Percentiles rank a stretch among this genome's conserved stretches.
These are phyloP conservation scores for Fukomys damarensis DNA, from an alignment of 2,113 vertebrate genomes.

Conservation along the genomic window DNA sequence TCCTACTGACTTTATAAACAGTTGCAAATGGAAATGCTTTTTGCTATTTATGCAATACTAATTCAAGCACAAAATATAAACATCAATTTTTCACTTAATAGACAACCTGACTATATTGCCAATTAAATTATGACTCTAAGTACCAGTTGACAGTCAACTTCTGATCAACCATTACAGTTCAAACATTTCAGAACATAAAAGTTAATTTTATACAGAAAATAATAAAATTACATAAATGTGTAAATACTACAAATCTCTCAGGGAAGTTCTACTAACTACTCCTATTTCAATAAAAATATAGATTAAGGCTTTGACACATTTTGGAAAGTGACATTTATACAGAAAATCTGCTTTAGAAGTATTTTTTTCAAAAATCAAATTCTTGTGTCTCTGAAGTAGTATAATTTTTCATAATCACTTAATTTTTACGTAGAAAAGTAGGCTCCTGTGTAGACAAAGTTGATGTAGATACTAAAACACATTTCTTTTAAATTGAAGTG, in stretches of 20 bases:
- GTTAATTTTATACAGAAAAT: slow-evolving; percentile 57
- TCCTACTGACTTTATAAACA: background rate
- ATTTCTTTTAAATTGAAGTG: slow-evolving; percentile 62
- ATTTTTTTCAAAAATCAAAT: slow-evolving; percentile 8
- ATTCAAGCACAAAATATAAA: slow-evolving; percentile 35
- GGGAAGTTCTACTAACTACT: background rate
- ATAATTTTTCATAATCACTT: slow-evolving; percentile 64
- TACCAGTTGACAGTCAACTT: slow-evolving; percentile 9
- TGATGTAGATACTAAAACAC: slow-evolving; percentile 63
- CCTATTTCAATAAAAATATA: slow-evolving; percentile 61
- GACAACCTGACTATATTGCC: background rate
- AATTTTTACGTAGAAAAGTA: slow-evolving; percentile 59
- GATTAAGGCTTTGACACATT: slow-evolving; percentile 39
- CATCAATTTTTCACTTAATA: background rate
- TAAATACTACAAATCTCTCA: slow-evolving; percentile 41
- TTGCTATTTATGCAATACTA: background rate
- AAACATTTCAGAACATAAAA: slow-evolving; percentile 52
- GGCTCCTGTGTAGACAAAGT: slow-evolving; percentile 24
- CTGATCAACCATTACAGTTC: background rate
- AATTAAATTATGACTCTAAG: slow-evolving; percentile 25
- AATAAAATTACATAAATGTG: slow-evolving; percentile 43
- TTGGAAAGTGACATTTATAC: slow-evolving; percentile 40
- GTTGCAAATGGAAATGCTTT: background rate
- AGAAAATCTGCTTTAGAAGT: slow-evolving; percentile 47
- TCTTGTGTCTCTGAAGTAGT: slow-evolving; percentile 32